Evolutionary conservation across 92 coral and sea anemone genomes (phyloP), one percentile per base, ranked within the genome.

Genomic region (Porites cylindrica): DNA sequence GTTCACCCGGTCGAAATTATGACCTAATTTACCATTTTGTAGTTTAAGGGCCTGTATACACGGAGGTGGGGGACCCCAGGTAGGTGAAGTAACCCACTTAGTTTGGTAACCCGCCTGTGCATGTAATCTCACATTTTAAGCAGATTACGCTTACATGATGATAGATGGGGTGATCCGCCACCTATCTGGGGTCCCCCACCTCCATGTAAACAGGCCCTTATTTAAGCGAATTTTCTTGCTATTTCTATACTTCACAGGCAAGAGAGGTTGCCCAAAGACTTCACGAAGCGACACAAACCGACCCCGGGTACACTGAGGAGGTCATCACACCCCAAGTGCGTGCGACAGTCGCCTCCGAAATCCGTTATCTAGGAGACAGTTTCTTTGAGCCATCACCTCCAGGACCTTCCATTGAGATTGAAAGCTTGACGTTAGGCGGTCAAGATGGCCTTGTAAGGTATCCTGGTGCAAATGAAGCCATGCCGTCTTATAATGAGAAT

Each of bases 231-330:
- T 38, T 38, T 38, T 38, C 47, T 38, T 38, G 47, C 47, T 38
- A 38, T 38, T 38, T 56, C 14, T 56, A 56, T 56, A 56, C 16
- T 10, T 61, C 51, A 29, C 86, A 82, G 86, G 70, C n/a, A 58
- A 82, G 86, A 21, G 56, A 82, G 59, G 43, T 26, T 77, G 69
- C 78, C 21, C 69, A 81, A 52, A 16, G 85, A 8, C 70, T 68
- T 7, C 47, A 83, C 87, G 87, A 73, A 17, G 87, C 80, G 51
- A 74, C 87, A 50, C 72, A 83, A 65, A 83, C 72, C n/a, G 87
- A 83, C 29, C 65, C 13, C 75, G 87, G 64, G 19, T 65, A 70
- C 69, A 16, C 51, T 6, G 87, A 83, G 65, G 87, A 83, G 74
- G 24, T 73, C 17, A 83, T 83, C 38, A 51, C 87, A 19, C 87